These are phyloP conservation scores for Cryptophagus acutangulus DNA, from an alignment of 2,888 invertebrate genomes.

Conservation along the genomic window DNA sequence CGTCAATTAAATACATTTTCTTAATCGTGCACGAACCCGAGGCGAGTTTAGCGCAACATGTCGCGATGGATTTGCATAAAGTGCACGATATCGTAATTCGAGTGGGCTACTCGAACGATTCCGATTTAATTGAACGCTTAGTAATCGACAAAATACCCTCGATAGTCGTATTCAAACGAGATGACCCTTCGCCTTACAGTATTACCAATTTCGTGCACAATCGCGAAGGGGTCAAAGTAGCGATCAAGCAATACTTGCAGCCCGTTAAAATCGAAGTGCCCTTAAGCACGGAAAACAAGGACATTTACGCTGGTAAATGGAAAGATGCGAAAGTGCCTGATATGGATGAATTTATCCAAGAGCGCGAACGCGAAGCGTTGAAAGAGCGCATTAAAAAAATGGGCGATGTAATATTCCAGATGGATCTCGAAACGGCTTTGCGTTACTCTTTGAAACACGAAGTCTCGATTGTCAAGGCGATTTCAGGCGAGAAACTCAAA, in stretches of 20 bases:
- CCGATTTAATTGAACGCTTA: constrained; percentile 49
- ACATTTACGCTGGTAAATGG: constrained; percentile 42
- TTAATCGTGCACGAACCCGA: constrained; percentile 62
- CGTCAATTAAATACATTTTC: constrained; percentile 55
- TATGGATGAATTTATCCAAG: constrained; percentile 32
- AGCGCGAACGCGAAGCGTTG: constrained; percentile 36
- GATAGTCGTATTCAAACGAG: constrained; percentile 51
- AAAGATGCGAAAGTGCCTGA: constrained; percentile 37
- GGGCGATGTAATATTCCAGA: constrained; percentile 68
- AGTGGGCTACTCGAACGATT: constrained; percentile 52
- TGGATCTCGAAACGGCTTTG: constrained; percentile 85
- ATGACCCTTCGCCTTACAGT: constrained; percentile 29
- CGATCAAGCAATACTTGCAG: constrained; percentile 54
- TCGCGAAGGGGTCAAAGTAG: constrained; percentile 41
- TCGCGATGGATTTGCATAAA: constrained; percentile 61
- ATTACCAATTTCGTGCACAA: constrained; percentile 14
- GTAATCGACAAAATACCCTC: constrained; percentile 53
- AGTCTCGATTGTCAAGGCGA: constrained; percentile 63
- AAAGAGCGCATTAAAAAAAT: constrained; percentile 41
- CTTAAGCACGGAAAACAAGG: constrained; percentile 9
- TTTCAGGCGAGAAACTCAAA: constrained; percentile 65
- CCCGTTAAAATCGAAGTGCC: constrained; percentile 37
- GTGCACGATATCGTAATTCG: constrained; percentile 56
- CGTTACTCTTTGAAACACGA: constrained; percentile 79
- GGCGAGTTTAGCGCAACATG: constrained; percentile 60